These are phyloP conservation scores for Decapterus maruadsi DNA, from an alignment of 2,797 vertebrate species.

Conservation along the genomic window DNA sequence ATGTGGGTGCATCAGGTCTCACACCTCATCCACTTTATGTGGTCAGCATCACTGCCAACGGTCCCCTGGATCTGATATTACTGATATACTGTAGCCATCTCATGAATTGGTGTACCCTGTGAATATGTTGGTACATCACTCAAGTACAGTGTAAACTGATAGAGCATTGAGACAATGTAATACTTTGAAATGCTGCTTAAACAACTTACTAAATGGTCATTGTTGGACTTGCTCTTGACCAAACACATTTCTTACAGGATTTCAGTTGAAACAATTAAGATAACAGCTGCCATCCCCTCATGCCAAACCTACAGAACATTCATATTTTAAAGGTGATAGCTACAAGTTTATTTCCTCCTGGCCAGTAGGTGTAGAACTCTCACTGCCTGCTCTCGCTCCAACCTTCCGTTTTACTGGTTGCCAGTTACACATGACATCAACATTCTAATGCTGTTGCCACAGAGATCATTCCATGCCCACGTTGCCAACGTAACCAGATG, in stretches of 20 bases:
- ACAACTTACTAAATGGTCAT: background rate
- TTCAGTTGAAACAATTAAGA: background rate
- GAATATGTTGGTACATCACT: background rate
- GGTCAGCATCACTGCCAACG: background rate
- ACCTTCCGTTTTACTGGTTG: no score
- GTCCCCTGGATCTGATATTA: background rate
- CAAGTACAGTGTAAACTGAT: background rate
- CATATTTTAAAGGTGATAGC: no score
- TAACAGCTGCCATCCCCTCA: background rate
- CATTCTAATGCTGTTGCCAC: no score
- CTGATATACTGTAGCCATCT: no score
- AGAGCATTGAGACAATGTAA: background rate
- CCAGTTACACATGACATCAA: no score
- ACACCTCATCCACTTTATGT: background rate
- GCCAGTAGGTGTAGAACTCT: no score
- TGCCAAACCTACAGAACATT: background rate
- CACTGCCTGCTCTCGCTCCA: no score
- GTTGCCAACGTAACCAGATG: no score
- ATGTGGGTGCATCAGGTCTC: background rate
- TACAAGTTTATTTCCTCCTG: no score
- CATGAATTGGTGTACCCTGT: background rate
- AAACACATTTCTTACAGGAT: constrained; percentile 1
- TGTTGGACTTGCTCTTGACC: no score
- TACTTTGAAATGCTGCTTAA: background rate
- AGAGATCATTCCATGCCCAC: no score